These are phyloP conservation scores for Nymphalis urticae DNA, from an alignment of 2,888 invertebrate genomes.

Conservation along the genomic window DNA sequence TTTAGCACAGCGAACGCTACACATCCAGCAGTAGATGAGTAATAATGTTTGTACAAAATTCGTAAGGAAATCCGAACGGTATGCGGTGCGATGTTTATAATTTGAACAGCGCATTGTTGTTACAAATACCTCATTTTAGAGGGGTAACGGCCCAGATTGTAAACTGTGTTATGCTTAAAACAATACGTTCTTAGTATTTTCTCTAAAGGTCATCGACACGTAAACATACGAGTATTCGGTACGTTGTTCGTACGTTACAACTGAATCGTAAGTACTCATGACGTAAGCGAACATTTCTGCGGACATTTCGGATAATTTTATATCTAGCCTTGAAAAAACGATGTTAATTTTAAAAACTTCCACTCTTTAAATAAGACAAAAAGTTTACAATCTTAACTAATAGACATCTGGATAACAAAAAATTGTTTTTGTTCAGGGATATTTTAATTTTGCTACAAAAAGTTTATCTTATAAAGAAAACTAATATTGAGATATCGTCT, in stretches of 20 bases:
- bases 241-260: conserved; percentile 39
- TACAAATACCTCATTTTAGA: conserved; percentile 70
- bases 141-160: conserved; percentile 76
- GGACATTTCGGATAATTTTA: conserved; percentile 20
- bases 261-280: conserved; percentile 36
- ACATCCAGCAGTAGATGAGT: conserved; percentile 24
- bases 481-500: neutral
- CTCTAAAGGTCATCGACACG: conserved; percentile 68
- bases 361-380: neutral
- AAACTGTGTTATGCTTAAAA: conserved; percentile 63
- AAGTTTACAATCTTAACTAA: neutral
- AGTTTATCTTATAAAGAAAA: too few relatives aligned
- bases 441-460: too few relatives aligned
- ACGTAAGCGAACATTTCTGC: conserved; percentile 39
- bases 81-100: conserved; percentile 65
- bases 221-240: conserved; percentile 63
- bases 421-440: too few relatives aligned
- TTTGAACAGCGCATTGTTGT: conserved; percentile 60
- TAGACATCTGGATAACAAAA: neutral
- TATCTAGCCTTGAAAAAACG: conserved; percentile 6
- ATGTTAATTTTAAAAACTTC: neutral
- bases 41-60: conserved; percentile 25
- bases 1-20: conserved; percentile 6
- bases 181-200: conserved; percentile 71
- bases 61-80: conserved; percentile 52